Evolutionary conservation across 2,888 invertebrate species (phyloP), one percentile per base, ranked within the genome.

Genomic region (Philereme vetulata): DNA sequence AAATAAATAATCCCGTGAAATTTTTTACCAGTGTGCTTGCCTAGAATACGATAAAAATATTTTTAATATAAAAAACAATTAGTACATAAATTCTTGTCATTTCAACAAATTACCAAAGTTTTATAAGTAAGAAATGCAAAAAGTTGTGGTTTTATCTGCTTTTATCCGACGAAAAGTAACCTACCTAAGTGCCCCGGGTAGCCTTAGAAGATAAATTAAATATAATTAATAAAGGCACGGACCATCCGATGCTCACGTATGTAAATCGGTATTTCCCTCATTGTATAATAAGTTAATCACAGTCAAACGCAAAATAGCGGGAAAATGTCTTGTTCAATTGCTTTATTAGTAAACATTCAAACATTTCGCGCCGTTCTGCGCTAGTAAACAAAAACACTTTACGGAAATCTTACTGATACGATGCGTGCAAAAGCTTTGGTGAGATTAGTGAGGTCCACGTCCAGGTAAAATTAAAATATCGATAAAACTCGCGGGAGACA

Each of bases 361-460:
- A 21, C 21, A 78, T 84, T 89, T 89, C 89, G 88, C 89, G 89
- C 90, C 90, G 86, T 80, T 82, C 77, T 74, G 68, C 68, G 77
- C 76, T 82, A 82, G 88, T 86, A 87, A 88, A 88, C 86, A 89
- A 85, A 84, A 85, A 82, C 78, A 82, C 68, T 77, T 78, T 76
- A 77, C 76, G 72, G 75, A 81, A 81, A 78, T 78, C 75, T 81
- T 86, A 85, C 85, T 84, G 83, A 67, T 72, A 64, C 61, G 69
- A 64, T 68, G 71, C 67, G 62, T 61, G 68, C 71, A 78, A 75
- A 75, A 82, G 73, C 69, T 80, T 21, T 78, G 75, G 68, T 72
- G 67, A 79, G 78, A 78, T 74, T 65, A 71, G 70, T 58, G 70
- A 60, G 21, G 21, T 21, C 21, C 21, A 21, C 21, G 21, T 21